These are phyloP conservation scores for Melanaphis sacchari DNA, from an alignment of 1,140 invertebrate species.

Conservation along the genomic window DNA sequence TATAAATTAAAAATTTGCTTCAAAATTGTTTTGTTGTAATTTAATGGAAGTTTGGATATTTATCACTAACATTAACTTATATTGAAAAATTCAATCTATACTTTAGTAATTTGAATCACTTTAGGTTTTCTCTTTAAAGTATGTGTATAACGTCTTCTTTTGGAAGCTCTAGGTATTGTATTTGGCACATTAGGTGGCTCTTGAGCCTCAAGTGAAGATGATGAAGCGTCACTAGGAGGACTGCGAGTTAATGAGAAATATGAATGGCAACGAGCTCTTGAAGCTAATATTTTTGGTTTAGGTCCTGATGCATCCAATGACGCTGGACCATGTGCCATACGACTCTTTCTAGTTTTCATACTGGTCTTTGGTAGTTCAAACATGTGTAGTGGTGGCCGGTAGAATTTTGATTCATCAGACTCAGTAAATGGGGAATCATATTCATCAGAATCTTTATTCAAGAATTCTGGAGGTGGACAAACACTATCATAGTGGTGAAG, in stretches of 20 bases:
- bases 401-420: constrained; percentile 61
- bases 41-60: neutral
- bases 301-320: neutral
- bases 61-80: neutral
- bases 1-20: neutral
- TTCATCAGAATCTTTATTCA: constrained; percentile 60
- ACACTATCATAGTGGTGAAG: constrained; percentile 30
- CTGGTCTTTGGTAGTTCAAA: constrained; percentile 51
- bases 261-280: constrained; percentile 62
- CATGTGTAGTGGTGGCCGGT: constrained; percentile 42
- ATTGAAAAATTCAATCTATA: neutral
- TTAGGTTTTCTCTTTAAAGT: constrained; percentile 54
- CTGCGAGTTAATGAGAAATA: constrained; percentile 63
- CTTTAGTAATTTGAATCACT: constrained; percentile 53
- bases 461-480: constrained; percentile 31
- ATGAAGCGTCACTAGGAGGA: constrained; percentile 62
- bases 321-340: constrained; percentile 47
- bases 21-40: neutral
- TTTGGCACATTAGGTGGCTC: constrained; percentile 61
- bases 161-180: constrained; percentile 62
- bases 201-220: constrained; percentile 61
- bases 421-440: constrained; percentile 62
- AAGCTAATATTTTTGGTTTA: constrained; percentile 57
- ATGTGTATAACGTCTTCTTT: constrained; percentile 59
- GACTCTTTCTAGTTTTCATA: constrained; percentile 41